phyloP scores from a whole-genome alignment of 2,888 invertebrate genomes.

The Ischnus inquisitorius region DNA sequence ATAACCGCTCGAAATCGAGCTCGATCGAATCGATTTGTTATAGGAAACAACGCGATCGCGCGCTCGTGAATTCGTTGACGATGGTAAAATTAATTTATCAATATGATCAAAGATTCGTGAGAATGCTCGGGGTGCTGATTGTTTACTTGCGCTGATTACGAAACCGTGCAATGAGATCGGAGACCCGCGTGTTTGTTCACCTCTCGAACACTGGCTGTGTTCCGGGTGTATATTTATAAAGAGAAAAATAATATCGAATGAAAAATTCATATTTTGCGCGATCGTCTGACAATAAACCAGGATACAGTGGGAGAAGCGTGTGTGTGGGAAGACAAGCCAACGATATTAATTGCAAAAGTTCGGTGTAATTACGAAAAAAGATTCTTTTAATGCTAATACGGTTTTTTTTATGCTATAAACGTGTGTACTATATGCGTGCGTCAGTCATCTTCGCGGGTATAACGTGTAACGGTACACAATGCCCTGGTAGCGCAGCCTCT shows the following conservation, averaged over 20 bases:
- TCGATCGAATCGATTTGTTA: slow-evolving; percentile 35
- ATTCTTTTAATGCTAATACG: slow-evolving; percentile 54
- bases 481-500: slow-evolving; percentile 1
- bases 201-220: slow-evolving; percentile 18
- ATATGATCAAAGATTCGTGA: slow-evolving; percentile 34
- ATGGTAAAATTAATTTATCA: slow-evolving; percentile 61
- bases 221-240: slow-evolving; percentile 63
- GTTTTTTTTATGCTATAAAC: slow-evolving; percentile 24
- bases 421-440: slow-evolving; percentile 2
- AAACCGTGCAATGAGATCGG: slow-evolving; percentile 40
- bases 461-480: slow-evolving; percentile 37
- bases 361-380: slow-evolving; percentile 63
- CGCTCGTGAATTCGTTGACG: not conserved
- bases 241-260: slow-evolving; percentile 40
- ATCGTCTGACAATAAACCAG: slow-evolving; percentile 39
- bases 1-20: slow-evolving; percentile 36
- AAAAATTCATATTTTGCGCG: slow-evolving; percentile 57
- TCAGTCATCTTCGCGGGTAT: slow-evolving; percentile 12
- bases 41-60: not conserved
- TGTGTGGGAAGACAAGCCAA: slow-evolving; percentile 61
- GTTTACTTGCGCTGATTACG: slow-evolving; percentile 30
- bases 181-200: not conserved
- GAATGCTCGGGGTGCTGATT: not conserved
- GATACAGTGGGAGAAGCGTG: slow-evolving; percentile 41
- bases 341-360: slow-evolving; percentile 67